These are phyloP conservation scores for Poeciliopsis retropinna DNA, from an alignment of 2,113 vertebrate genomes.

Conservation along the genomic window DNA sequence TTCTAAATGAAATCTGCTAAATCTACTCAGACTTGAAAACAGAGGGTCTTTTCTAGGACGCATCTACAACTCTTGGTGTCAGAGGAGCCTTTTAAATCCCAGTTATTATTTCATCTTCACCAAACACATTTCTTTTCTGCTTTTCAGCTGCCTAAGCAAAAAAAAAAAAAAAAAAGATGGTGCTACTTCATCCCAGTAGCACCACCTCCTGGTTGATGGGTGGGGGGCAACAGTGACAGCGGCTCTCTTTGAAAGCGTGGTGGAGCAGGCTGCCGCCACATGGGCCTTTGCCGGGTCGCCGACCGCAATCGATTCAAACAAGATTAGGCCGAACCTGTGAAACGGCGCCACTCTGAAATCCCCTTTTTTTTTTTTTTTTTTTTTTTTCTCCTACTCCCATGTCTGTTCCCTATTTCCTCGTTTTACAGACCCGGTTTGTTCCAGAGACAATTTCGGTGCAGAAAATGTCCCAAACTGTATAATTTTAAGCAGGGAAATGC, in stretches of 20 bases:
- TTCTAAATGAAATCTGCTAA: conserved; percentile 55
- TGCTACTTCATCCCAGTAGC: conserved; percentile 56
- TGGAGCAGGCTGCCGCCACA: conserved; percentile 53
- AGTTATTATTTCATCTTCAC: conserved; percentile 35
- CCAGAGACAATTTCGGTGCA: conserved; percentile 23
- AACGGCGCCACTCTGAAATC: conserved; percentile 67
- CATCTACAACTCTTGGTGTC: conserved; percentile 60
- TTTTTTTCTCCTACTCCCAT: conserved; percentile 35
- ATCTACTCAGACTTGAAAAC: conserved; percentile 53
- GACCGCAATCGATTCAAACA: conserved; percentile 78
- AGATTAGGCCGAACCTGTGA: conserved; percentile 77
- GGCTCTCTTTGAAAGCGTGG: conserved; percentile 29
- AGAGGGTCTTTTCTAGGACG: conserved; percentile 52
- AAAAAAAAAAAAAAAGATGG: conserved; percentile 12
- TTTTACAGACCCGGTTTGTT: conserved; percentile 32
- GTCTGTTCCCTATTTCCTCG: not conserved
- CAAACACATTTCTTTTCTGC: conserved; percentile 44
- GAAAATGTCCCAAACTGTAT: conserved; percentile 41
- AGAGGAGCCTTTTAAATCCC: conserved; percentile 59
- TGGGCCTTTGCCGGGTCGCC: conserved; percentile 73
- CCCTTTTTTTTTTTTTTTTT: conserved; percentile 54
- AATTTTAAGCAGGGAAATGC: conserved; percentile 3
- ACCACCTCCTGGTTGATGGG: conserved; percentile 70
- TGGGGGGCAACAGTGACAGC: conserved; percentile 17
- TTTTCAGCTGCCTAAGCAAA: conserved; percentile 36